These are phyloP conservation scores for Abscondita cerata DNA, from an alignment of 2,888 invertebrate genomes.

Conservation along the genomic window DNA sequence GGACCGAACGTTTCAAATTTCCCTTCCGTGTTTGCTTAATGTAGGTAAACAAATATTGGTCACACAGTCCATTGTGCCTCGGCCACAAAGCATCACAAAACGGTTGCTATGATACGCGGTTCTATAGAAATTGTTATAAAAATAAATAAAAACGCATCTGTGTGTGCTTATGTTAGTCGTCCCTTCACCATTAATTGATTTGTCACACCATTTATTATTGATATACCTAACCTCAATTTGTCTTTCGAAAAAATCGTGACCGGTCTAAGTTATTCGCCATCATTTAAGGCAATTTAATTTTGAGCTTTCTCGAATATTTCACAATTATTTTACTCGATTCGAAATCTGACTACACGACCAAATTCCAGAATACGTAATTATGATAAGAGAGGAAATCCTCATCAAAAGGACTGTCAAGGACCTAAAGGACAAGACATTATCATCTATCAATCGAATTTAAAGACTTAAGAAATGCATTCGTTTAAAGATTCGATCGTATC, in stretches of 20 bases:
- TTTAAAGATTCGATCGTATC: conserved; percentile 54
- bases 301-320: too few species aligned
- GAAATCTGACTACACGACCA: conserved; percentile 23
- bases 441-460: conserved; percentile 51
- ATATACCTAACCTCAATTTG: conserved; percentile 5
- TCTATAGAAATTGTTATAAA: conserved; percentile 25
- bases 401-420: conserved; percentile 50
- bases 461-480: conserved; percentile 47
- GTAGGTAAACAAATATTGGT: conserved; percentile 38
- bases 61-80: conserved; percentile 32
- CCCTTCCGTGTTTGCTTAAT: conserved; percentile 20
- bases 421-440: conserved; percentile 52
- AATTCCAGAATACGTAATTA: conserved; percentile 54
- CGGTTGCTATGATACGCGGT: conserved; percentile 24
- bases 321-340: too few species aligned
- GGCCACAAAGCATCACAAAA: conserved; percentile 22
- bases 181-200: conserved; percentile 27
- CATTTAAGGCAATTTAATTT: conserved; percentile 19
- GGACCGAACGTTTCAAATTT: background rate
- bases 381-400: conserved; percentile 55
- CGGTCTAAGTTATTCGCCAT: conserved; percentile 21
- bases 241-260: conserved; percentile 12
- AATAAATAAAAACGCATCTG: conserved; percentile 27
- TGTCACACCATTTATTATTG: conserved; percentile 17
- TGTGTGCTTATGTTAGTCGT: conserved; percentile 16